These are phyloP conservation scores for Lytechinus pictus DNA, from an alignment of 35 echinoderm and acorn worm genomes.

Conservation along the genomic window DNA sequence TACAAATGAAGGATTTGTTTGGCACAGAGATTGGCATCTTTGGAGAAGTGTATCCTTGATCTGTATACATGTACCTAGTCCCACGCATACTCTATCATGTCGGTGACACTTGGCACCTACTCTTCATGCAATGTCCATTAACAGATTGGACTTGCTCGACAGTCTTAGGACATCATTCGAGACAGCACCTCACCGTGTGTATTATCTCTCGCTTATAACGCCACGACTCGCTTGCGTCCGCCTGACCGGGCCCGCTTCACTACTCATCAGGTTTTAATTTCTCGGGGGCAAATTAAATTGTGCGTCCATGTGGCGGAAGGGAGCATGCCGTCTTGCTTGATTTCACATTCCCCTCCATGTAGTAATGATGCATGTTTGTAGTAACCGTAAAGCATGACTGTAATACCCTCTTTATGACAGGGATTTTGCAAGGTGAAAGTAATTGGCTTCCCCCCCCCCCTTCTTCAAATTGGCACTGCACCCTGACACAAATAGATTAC, in stretches of 20 bases:
- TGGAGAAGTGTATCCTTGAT: background rate
- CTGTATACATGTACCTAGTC: background rate
- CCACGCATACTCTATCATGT: background rate
- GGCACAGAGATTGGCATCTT: background rate
- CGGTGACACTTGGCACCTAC: background rate
- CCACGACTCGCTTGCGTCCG: background rate
- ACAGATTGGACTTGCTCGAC: background rate
- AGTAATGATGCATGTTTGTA: background rate
- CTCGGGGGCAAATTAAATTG: constrained; percentile 6
- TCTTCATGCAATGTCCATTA: background rate
- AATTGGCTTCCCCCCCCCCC: background rate
- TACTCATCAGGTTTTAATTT: background rate
- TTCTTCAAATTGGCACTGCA: background rate
- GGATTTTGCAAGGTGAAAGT: background rate
- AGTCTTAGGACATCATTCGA: background rate
- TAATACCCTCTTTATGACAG: background rate
- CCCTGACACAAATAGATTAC: no score
- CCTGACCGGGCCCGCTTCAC: background rate
- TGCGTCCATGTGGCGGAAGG: background rate
- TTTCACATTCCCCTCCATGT: background rate
- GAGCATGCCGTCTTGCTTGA: background rate
- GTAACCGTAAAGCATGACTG: background rate
- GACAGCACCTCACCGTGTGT: background rate
- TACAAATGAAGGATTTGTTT: background rate
- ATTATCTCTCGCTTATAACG: background rate